phyloP scores from a whole-genome alignment of 2,888 invertebrate species.

The Heliconius erato region DNA sequence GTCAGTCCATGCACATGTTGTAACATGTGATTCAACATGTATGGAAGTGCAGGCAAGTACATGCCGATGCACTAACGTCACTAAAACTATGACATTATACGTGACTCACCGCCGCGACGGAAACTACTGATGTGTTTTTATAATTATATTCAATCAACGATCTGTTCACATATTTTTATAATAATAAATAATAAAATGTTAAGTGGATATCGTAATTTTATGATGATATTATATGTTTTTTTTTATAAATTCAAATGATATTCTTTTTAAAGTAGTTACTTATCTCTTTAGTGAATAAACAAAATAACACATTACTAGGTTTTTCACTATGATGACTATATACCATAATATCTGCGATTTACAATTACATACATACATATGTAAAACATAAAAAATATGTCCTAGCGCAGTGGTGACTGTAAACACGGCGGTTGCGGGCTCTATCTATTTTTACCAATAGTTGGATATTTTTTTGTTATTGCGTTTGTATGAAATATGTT shows the following conservation, averaged over 20 bases:
- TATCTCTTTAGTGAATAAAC: neutral
- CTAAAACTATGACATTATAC: conserved; percentile 27
- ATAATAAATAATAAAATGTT: neutral
- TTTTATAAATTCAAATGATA: neutral
- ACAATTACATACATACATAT: no score
- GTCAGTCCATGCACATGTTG: neutral
- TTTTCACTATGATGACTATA: neutral
- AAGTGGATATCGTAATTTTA: neutral
- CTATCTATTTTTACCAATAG: neutral
- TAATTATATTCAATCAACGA: neutral
- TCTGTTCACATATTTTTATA: conserved; percentile 3
- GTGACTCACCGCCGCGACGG: conserved; percentile 38
- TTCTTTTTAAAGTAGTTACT: neutral
- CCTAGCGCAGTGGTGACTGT: neutral
- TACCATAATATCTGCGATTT: no score
- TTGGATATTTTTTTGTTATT: neutral
- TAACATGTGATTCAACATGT: neutral
- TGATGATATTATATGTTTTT: neutral
- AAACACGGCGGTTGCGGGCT: neutral
- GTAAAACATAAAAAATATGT: no score
- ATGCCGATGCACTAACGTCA: conserved; percentile 26
- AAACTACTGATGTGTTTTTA: conserved; percentile 27
- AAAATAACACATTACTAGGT: neutral
- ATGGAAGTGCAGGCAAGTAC: neutral
- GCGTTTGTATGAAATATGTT: neutral